A percentile compares a stretch with the other conserved stretches of the same genome.
Evolutionary conservation across 2,113 vertebrate genomes (phyloP).

Genomic region (Bombycilla garrulus): DNA sequence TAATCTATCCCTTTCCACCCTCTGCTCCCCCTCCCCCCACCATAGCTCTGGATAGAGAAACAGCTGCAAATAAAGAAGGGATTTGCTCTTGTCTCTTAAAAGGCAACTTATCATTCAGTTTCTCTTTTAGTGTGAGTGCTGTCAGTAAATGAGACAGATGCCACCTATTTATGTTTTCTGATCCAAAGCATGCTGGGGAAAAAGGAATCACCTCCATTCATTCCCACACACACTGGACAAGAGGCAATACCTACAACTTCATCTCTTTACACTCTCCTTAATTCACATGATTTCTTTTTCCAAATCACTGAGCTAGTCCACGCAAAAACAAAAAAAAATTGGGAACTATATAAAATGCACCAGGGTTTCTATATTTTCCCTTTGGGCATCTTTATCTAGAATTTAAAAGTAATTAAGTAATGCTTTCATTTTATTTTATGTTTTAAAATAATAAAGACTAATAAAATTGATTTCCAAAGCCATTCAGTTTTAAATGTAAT

Average conservation of each 20-base stretch:
- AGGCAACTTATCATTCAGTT: neutral
- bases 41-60: neutral
- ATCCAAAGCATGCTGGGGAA: neutral
- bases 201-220: neutral
- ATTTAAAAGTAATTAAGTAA: conserved; percentile 38
- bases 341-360: neutral
- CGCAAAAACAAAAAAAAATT: neutral
- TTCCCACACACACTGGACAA: neutral
- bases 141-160: neutral
- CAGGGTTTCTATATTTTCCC: neutral
- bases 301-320: neutral
- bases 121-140: neutral
- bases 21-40: neutral
- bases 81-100: neutral
- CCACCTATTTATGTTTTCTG: neutral
- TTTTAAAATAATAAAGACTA: conserved; percentile 34
- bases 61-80: conserved; percentile 4
- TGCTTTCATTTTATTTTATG: conserved; percentile 41
- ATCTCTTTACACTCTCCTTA: neutral
- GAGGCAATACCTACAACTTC: neutral
- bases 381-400: conserved; percentile 29
- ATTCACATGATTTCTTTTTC: neutral
- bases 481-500: conserved; percentile 22
- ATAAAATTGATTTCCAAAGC: conserved; percentile 56
- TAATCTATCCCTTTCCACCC: neutral